phyloP scores from a whole-genome alignment of 2,888 invertebrate species.

The Dolichopus griseipennis region DNA sequence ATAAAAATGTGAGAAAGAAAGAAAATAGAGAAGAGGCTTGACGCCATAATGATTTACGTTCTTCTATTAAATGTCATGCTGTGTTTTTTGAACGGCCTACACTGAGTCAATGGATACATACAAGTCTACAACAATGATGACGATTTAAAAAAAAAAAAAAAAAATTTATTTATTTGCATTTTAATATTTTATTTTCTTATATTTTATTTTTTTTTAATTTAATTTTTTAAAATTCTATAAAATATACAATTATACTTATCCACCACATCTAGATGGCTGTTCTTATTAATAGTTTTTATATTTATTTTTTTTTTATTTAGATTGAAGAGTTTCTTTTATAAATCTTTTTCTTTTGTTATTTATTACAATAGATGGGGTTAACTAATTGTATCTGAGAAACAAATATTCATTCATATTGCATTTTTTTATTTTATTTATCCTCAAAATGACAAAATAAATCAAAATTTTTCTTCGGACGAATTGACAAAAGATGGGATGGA shows the following conservation, averaged over 20 bases:
- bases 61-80: background rate
- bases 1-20: background rate
- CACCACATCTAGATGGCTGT: background rate
- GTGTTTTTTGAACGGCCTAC: background rate
- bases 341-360: background rate
- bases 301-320: background rate
- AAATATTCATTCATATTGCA: no score
- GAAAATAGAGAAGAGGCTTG: background rate
- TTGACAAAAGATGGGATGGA: no score
- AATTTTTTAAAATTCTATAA: background rate
- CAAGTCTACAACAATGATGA: background rate
- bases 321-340: background rate
- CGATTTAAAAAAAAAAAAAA: background rate
- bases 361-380: background rate
- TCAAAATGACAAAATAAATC: no score
- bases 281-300: background rate
- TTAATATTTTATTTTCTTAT: background rate
- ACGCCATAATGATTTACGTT: slow-evolving; percentile 3
- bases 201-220: background rate
- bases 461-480: no score
- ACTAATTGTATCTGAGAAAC: background rate
- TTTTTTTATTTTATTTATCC: no score
- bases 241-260: background rate
- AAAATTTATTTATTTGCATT: background rate
- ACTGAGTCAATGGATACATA: background rate